A percentile compares a stretch with the other conserved stretches of the same genome.
phyloP scores from a whole-genome alignment of 2,113 vertebrate genomes.

The Myotis lucifugus region DNA sequence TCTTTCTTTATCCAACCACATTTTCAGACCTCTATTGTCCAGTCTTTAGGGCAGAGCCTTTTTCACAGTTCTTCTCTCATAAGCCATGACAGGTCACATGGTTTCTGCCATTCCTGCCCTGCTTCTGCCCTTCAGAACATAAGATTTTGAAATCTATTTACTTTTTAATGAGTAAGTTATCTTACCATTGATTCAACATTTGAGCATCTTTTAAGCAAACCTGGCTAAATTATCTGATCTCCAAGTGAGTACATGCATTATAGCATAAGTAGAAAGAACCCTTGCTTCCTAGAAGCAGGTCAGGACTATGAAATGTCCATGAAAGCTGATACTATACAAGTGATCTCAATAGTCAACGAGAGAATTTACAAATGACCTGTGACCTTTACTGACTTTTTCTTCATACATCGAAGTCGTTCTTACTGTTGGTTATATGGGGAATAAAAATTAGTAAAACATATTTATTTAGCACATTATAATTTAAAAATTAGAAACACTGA shows the following conservation, averaged over 20 bases:
- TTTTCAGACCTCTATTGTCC: neutral
- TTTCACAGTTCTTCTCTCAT: neutral
- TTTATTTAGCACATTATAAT: neutral
- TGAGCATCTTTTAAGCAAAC: neutral
- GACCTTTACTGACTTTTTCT: neutral
- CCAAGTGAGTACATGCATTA: neutral
- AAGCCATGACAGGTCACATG: neutral
- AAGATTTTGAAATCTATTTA: neutral
- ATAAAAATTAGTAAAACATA: neutral
- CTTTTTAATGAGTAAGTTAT: neutral
- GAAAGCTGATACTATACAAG: neutral
- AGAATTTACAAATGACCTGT: neutral
- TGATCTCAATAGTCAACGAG: neutral
- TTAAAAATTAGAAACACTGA: neutral
- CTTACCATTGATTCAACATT: neutral
- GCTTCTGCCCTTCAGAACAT: neutral
- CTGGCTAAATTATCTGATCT: neutral
- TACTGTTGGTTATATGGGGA: neutral
- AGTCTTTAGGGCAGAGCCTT: accelerated
- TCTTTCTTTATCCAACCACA: neutral
- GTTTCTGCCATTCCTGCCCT: neutral
- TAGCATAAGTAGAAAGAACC: neutral
- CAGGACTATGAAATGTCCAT: neutral
- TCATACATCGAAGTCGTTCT: neutral
- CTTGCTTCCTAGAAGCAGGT: neutral